Base-by-base conservation (phyloP, 1,140 invertebrate species). In the Aphis gossypii region DNA sequence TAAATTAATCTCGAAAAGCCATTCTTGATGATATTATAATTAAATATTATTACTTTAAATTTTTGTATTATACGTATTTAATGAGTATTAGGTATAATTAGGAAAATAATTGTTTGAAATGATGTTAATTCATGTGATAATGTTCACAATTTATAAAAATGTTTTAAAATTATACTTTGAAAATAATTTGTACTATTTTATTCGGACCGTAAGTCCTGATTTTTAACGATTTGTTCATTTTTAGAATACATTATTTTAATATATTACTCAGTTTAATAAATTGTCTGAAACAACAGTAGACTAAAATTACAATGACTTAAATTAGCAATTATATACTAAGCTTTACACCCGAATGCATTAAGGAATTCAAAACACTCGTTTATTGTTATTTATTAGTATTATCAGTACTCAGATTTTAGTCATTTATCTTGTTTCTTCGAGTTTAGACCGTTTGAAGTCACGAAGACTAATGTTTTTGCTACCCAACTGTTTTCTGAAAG, bases 331-430 rank as follows among this genome's bases (percentile, higher is more conserved):
- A 89, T 89, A 35, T 48, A 11, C 35, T 38, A 56, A 89, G 35
- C n/a, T 89, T 41, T 89, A 56, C 46, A 35, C 23, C 14, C 14
- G 4, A 89, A 56, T 38, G 23, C 51, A 41, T 41, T 89, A 21
- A 89, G 23, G n/a, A 89, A 56, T 89, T 38, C 51, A 89, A 89
- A 56, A 56, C 51, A 87, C 51, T 89, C 88, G 88, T 89, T 89
- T 89, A 56, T 89, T 14, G 51, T 89, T 89, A 89, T 41, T 41
- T 54, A 51, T 89, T 35, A n/a, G 48, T 56, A 38, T 89, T 41
- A 14, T 89, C 18, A n/a, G 35, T 89, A 14, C 35, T 89, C 35
- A 54, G 48, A 54, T 89, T 54, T 54, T n/a, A 89, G 51, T 89
- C 48, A 54, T 89, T 56, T 54, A 89, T 89, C 88, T 56, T 89